Percentiles rank a stretch among this genome's conserved stretches.
Evolutionary conservation across 2,888 invertebrate species (phyloP).

Genomic region (Cataglyphis livida): DNA sequence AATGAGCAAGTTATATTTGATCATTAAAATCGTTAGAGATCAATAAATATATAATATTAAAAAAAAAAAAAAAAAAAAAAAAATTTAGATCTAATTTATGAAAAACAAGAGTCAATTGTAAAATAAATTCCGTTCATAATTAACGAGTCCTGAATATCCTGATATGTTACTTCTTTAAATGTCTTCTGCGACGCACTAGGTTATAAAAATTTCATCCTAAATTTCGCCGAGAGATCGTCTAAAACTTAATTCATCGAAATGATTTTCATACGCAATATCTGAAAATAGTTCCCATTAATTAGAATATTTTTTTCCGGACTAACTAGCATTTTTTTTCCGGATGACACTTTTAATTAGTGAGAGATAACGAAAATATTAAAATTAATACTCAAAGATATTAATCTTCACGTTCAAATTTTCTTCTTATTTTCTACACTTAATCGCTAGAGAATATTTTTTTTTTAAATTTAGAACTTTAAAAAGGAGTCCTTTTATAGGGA

Average conservation of each 20-base stretch:
- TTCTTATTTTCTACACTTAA: background rate
- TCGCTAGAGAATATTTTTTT: background rate
- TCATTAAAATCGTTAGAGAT: background rate
- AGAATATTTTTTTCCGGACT: background rate
- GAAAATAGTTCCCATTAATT: background rate
- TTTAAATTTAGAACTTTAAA: background rate
- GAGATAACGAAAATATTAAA: background rate
- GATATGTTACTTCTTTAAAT: background rate
- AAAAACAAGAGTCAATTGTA: background rate
- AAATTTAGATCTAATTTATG: too few species aligned
- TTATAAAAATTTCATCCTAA: background rate
- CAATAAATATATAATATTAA: constrained; percentile 1
- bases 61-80: too few species aligned
- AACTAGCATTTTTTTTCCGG: background rate
- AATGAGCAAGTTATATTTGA: background rate
- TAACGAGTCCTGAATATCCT: background rate
- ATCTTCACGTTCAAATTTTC: background rate
- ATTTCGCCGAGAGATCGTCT: background rate
- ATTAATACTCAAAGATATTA: background rate
- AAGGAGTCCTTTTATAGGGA: background rate
- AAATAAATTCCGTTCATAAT: background rate
- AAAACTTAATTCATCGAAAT: background rate
- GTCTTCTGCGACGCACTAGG: background rate
- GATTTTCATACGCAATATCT: background rate
- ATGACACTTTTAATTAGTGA: background rate